phyloP scores from a whole-genome alignment of 2,113 vertebrate species.

The Sturnus vulgaris region DNA sequence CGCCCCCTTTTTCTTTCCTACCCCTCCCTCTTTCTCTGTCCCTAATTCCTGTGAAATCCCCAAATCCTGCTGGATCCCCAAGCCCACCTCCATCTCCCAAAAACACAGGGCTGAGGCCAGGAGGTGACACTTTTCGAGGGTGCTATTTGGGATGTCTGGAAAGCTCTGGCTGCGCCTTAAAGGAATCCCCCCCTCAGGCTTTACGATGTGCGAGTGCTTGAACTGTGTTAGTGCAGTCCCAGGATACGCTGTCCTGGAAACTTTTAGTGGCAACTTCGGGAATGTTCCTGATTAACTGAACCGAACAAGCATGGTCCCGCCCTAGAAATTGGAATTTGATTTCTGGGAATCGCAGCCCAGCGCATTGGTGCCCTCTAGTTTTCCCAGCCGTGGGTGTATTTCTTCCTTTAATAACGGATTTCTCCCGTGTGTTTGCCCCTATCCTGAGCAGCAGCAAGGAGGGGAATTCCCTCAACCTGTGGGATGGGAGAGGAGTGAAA shows the following conservation, averaged over 20 bases:
- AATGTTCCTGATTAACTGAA: neutral
- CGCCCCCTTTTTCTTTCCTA: neutral
- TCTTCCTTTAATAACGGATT: neutral
- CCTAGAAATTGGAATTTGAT: fast-evolving
- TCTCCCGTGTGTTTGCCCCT: fast-evolving
- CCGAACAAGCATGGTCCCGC: neutral
- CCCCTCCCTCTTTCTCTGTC: neutral
- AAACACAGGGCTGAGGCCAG: fast-evolving
- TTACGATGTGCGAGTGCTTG: fast-evolving
- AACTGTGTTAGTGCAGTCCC: neutral
- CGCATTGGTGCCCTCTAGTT: neutral
- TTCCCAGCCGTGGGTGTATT: neutral
- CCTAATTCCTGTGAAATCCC: neutral
- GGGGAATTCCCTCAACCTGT: neutral
- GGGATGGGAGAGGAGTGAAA: neutral
- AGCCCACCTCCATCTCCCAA: neutral
- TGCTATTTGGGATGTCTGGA: fast-evolving
- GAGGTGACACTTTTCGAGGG: neutral
- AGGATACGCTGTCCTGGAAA: neutral
- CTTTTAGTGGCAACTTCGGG: fast-evolving
- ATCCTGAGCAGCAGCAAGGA: neutral
- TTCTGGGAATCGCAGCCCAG: neutral
- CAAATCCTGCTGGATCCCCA: too few relatives aligned
- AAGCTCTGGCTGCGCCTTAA: neutral
- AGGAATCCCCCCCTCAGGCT: neutral